phyloP scores from a whole-genome alignment of 2,113 vertebrate species.

The Zapornia atra region DNA sequence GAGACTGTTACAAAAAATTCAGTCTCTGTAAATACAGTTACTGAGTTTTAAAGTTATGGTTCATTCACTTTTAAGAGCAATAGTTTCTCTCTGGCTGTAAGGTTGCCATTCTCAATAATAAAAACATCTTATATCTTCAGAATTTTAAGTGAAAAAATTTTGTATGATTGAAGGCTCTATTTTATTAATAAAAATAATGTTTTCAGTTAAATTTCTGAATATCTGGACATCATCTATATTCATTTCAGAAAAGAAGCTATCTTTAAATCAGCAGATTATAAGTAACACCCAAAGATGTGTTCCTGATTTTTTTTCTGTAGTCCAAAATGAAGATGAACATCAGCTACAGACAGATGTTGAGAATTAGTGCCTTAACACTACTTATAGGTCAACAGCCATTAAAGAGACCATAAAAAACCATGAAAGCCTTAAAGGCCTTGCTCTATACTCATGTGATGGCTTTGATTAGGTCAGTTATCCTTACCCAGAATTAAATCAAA shows the following conservation, averaged over 20 bases:
- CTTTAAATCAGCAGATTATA: conserved; percentile 11
- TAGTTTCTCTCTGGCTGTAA: neutral
- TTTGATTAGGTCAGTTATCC: neutral
- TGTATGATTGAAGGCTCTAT: neutral
- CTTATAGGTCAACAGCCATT: neutral
- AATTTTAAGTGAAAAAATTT: neutral
- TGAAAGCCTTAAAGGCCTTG: neutral
- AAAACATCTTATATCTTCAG: neutral
- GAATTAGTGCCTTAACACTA: neutral
- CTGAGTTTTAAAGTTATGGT: neutral
- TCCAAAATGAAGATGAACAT: neutral
- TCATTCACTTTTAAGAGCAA: neutral
- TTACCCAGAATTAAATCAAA: neutral
- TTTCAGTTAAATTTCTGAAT: neutral
- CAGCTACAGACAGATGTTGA: neutral
- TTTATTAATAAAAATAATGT: neutral
- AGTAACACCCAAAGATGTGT: neutral
- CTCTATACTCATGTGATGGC: neutral
- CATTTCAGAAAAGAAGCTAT: neutral
- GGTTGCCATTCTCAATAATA: neutral
- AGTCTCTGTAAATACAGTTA: neutral
- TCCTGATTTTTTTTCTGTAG: neutral
- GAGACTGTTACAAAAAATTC: neutral
- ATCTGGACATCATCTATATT: neutral
- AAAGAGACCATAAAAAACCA: neutral